Base-by-base conservation (phyloP, 2,888 invertebrate species). In the Acleris holmiana region DNA sequence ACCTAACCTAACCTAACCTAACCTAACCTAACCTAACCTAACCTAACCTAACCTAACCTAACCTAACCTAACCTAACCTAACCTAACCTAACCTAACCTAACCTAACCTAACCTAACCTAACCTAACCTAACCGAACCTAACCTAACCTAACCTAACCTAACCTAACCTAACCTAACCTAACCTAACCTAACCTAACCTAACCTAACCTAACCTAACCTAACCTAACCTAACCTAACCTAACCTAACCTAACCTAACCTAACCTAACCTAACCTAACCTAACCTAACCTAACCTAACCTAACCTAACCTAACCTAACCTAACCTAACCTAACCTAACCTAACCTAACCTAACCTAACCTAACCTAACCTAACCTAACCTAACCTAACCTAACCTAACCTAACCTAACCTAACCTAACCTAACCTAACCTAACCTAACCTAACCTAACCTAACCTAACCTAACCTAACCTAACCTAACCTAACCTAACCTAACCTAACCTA, bases 11-110 rank as follows among this genome's bases (percentile, higher is more conserved):
- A 44, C 44, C 44, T 44, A 15, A 15, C n/a, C n/a, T 44, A 44
- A 44, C 44, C 44, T 44, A 44, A 44, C 44, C 44, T 44, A 44
- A 44, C 44, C 44, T 44, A 44, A 44, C 44, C 44, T 44, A 44
- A 44, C 44, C 44, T 44, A 44, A 44, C 44, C 44, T 44, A 44
- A 44, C 44, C 44, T 44, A 44, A 44, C 44, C 44, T 44, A 44
- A 44, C 44, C 44, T 44, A 44, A 44, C 44, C 44, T 44, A 44
- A 44, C 44, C 44, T 44, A 44, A 44, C 44, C 44, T 44, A 44
- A 44, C 44, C 44, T 44, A 44, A 44, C 44, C 44, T 44, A 44
- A 44, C 44, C 44, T 44, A 44, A 44, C 44, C 44, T 44, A 44
- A 44, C 44, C 44, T 44, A 44, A 44, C 44, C 44, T 44, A 44